These are phyloP conservation scores for Mesocricetus auratus DNA, from an alignment of 2,113 vertebrate genomes.

Conservation along the genomic window DNA sequence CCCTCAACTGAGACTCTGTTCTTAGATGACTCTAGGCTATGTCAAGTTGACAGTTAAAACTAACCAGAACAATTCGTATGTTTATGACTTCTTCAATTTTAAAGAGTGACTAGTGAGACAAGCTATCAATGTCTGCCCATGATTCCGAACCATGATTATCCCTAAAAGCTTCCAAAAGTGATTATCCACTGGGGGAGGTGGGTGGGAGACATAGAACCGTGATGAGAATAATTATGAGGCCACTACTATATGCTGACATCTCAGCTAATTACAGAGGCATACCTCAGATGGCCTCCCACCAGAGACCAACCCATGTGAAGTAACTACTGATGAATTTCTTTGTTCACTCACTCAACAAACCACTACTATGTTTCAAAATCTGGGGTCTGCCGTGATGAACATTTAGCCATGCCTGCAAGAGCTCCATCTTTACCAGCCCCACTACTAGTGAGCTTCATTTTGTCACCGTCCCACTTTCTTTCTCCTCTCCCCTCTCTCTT, in stretches of 20 bases:
- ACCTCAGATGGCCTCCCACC: neutral
- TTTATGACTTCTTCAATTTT: neutral
- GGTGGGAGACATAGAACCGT: rapidly evolving
- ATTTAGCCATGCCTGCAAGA: neutral
- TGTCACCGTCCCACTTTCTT: neutral
- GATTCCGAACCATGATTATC: neutral
- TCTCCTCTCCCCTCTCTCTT: neutral
- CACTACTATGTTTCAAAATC: neutral
- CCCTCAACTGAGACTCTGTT: too few relatives aligned
- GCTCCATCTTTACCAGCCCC: rapidly evolving
- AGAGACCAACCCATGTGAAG: neutral
- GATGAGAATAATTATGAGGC: rapidly evolving
- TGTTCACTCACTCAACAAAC: neutral
- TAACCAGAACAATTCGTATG: neutral
- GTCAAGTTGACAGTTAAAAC: neutral
- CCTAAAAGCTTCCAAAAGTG: neutral
- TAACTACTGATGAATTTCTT: neutral
- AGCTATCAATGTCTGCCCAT: neutral
- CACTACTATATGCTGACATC: too few relatives aligned
- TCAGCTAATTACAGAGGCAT: neutral
- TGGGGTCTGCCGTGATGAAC: rapidly evolving
- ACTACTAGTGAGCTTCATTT: rapidly evolving
- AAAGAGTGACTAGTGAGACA: neutral
- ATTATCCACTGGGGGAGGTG: too few relatives aligned
- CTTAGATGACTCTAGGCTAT: neutral